Evolutionary conservation across 2,888 invertebrate genomes (phyloP).

Genomic region (Adelphocoris suturalis): DNA sequence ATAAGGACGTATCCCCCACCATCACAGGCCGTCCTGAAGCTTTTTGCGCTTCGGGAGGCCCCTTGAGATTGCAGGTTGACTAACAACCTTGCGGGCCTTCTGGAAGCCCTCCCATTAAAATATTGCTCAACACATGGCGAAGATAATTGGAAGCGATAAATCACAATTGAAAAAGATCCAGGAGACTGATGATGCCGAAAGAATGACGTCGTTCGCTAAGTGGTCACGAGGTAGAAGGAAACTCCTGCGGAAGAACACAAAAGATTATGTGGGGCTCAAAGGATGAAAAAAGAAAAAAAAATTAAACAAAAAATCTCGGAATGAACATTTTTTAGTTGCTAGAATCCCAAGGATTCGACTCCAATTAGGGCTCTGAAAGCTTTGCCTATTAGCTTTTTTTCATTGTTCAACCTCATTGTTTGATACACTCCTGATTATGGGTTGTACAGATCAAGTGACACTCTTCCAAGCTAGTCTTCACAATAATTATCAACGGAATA

Average conservation of each 20-base stretch:
- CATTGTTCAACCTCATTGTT: slow-evolving; percentile 47
- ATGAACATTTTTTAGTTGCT: slow-evolving; percentile 63
- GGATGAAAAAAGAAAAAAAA: slow-evolving; percentile 18
- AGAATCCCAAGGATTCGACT: slow-evolving; percentile 66
- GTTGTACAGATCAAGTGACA: slow-evolving; percentile 44
- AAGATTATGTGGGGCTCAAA: slow-evolving; percentile 49
- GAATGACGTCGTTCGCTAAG: slow-evolving; percentile 57
- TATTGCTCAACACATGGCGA: slow-evolving; percentile 63
- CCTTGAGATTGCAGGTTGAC: slow-evolving; percentile 45
- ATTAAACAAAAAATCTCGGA: slow-evolving; percentile 15
- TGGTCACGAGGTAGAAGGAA: slow-evolving; percentile 51
- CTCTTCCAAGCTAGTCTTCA: too few species aligned
- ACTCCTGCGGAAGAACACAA: slow-evolving; percentile 1
- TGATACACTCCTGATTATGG: slow-evolving; percentile 54
- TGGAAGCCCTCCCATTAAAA: slow-evolving; percentile 49
- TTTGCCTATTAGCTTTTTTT: slow-evolving; percentile 67
- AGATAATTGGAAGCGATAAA: slow-evolving; percentile 66
- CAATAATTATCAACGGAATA: too few species aligned
- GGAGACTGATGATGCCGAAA: slow-evolving; percentile 52
- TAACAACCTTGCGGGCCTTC: slow-evolving; percentile 15
- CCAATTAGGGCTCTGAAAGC: slow-evolving; percentile 65
- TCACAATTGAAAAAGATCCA: slow-evolving; percentile 64
- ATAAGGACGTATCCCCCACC: neutral
- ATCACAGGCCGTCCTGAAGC: neutral
- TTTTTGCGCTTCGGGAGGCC: slow-evolving; percentile 31